Conservation (phyloP, 2,113 vertebrate species). For the Rhabdornis inornatus region DNA sequence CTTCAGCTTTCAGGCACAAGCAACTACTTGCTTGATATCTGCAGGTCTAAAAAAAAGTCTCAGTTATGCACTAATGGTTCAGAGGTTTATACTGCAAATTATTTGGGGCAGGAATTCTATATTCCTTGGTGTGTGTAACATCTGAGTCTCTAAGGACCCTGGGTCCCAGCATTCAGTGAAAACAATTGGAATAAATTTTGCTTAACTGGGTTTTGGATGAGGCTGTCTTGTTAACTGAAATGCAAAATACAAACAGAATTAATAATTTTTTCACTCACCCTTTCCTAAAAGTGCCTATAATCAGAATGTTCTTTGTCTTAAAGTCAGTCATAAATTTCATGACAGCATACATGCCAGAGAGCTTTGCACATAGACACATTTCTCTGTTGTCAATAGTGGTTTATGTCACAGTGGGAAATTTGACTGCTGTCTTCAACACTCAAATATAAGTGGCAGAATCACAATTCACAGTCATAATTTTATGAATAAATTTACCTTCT, state of each 20-base stretch:
- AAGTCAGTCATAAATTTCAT: background rate
- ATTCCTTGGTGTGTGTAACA: background rate
- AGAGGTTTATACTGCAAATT: background rate
- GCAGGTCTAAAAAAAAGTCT: background rate
- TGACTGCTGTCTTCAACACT: background rate
- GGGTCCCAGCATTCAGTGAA: background rate
- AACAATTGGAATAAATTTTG: background rate
- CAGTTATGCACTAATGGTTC: background rate
- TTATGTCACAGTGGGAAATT: background rate
- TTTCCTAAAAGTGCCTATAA: background rate
- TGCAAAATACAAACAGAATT: background rate
- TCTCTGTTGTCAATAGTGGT: background rate
- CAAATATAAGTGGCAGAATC: background rate
- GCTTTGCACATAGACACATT: background rate
- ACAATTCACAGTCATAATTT: background rate
- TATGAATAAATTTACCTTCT: background rate
- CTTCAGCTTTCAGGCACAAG: background rate
- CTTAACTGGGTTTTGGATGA: background rate
- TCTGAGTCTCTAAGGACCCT: background rate
- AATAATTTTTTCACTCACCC: background rate
- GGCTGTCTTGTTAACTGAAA: background rate
- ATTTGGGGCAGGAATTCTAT: background rate
- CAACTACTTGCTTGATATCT: background rate
- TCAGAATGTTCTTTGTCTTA: background rate
- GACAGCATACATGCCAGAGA: background rate